These are phyloP conservation scores for Sesia apiformis DNA, from an alignment of 2,888 invertebrate genomes.

Conservation along the genomic window DNA sequence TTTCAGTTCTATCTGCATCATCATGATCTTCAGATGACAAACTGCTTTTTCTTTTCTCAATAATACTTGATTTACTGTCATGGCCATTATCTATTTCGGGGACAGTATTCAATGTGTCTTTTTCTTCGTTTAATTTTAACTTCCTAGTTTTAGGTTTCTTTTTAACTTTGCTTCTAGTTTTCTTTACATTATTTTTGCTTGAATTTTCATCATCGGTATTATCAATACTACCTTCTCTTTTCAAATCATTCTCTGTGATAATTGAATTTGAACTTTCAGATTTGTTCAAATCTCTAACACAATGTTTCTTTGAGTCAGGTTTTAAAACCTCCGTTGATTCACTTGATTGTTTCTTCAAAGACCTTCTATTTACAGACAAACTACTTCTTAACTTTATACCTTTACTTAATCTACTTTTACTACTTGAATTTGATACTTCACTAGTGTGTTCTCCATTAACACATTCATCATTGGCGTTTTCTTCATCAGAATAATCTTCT, in stretches of 20 bases:
- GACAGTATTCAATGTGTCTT: slow-evolving; percentile 37
- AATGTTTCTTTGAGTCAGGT: slow-evolving; percentile 57
- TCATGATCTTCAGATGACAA: slow-evolving; percentile 57
- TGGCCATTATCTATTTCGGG: slow-evolving; percentile 47
- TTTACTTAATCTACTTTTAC: slow-evolving; percentile 42
- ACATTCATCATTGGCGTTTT: slow-evolving; percentile 47
- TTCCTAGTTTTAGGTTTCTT: slow-evolving; percentile 42
- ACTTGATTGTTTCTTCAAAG: slow-evolving; percentile 55
- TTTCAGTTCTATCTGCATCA: slow-evolving; percentile 32
- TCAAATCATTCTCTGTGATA: slow-evolving; percentile 31
- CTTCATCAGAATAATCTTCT: slow-evolving; percentile 36
- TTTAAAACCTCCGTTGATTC: slow-evolving; percentile 46
- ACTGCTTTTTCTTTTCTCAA: slow-evolving; percentile 61
- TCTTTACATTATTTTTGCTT: slow-evolving; percentile 46
- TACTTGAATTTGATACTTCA: slow-evolving; percentile 35
- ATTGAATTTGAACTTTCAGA: slow-evolving; percentile 43
- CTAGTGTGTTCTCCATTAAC: slow-evolving; percentile 50
- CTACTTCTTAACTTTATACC: slow-evolving; percentile 22
- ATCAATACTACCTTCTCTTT: slow-evolving; percentile 35
- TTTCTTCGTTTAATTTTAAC: slow-evolving; percentile 34
- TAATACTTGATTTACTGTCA: slow-evolving; percentile 58
- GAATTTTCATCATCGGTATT: slow-evolving; percentile 39
- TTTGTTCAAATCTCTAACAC: slow-evolving; percentile 46
- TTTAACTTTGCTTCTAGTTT: slow-evolving; percentile 48
- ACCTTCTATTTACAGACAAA: slow-evolving; percentile 42